phyloP scores from a whole-genome alignment of 2,888 invertebrate genomes.

The Malachius bipustulatus region DNA sequence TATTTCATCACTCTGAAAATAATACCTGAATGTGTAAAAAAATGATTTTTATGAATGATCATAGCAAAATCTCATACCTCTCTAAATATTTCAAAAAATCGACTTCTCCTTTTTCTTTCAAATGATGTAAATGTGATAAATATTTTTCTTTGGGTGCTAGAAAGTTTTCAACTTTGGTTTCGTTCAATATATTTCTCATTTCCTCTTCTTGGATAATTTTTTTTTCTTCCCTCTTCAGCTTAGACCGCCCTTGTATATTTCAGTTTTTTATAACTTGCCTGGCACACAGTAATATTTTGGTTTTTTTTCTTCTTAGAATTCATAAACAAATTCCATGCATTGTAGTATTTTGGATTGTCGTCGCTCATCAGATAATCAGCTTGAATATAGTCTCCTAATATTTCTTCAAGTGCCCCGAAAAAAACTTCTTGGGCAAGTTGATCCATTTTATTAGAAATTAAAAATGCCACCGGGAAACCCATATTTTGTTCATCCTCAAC shows the following conservation, averaged over 20 bases:
- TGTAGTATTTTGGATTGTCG: constrained; percentile 17
- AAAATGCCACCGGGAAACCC: constrained; percentile 12
- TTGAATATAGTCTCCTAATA: too few relatives aligned
- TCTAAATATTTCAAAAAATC: constrained; percentile 6
- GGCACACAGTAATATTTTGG: constrained; percentile 5
- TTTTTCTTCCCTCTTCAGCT: constrained; percentile 5
- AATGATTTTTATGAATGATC: neutral
- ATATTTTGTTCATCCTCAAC: constrained; percentile 17
- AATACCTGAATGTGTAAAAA: too few relatives aligned
- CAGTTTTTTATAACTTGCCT: constrained; percentile 5
- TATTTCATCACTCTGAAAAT: constrained; percentile 6
- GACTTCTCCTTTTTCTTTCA: constrained; percentile 3
- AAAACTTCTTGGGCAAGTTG: constrained; percentile 18
- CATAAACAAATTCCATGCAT: too few relatives aligned
- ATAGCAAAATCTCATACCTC: too few relatives aligned
- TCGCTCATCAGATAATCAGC: too few relatives aligned
- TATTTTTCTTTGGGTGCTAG: neutral
- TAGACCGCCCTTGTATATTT: constrained; percentile 6
- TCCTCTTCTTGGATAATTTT: neutral
- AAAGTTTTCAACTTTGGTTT: constrained; percentile 5
- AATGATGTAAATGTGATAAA: constrained; percentile 5
- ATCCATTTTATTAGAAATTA: constrained; percentile 16
- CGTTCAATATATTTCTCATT: constrained; percentile 7
- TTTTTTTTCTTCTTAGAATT: constrained; percentile 7
- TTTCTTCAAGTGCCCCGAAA: constrained; percentile 19